Base-by-base conservation (phyloP, 2,888 invertebrate species). In the Synergus japonicus region DNA sequence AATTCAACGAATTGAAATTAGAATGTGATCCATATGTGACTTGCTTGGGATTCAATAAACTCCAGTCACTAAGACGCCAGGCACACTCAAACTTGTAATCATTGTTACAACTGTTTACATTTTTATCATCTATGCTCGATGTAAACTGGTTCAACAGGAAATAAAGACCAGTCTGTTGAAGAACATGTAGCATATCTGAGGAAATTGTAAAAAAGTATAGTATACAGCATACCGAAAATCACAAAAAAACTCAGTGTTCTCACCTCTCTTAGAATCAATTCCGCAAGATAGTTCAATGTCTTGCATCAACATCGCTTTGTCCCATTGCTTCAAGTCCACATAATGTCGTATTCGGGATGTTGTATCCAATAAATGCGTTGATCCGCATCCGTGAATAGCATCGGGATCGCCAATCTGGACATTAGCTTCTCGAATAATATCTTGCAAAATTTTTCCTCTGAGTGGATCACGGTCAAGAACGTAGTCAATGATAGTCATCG, bases 321-420 rank as follows among this genome's bases (percentile, higher is more conserved):
- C 93, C 94, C 95, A 96, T 83, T 94, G 93, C 43, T 94, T 94
- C 41, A 94, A 93, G 89, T 95, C 94, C 81, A 95, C 93, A 82
- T 96, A 95, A 84, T 95, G 95, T 84, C 95, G 94, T 1, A 96
- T 94, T 85, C 95, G 93, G 78, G 95, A 94, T 8, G 93, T 92
- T 2, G 94, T 93, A 86, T 95, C 94, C 1, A 95, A 93, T 41
- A 96, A 91, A 84, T 95, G 94, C 0, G 94, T 94, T 7, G 94
- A 94, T n/a, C 96, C 96, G 90, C 96, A 97, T 1, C 96, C 96
- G 84, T 95, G 94, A 46, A 96, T 93, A 0, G 96, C 96, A 91
- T 97, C 97, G 76, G 94, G 92, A 89, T 97, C 96, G 0, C 96
- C 96, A 80, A 97, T 95, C 67, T 94, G 93, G 46, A 94, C 93